Evolutionary conservation across 2,888 invertebrate genomes (phyloP).

Genomic region (Platynereis dumerilii): DNA sequence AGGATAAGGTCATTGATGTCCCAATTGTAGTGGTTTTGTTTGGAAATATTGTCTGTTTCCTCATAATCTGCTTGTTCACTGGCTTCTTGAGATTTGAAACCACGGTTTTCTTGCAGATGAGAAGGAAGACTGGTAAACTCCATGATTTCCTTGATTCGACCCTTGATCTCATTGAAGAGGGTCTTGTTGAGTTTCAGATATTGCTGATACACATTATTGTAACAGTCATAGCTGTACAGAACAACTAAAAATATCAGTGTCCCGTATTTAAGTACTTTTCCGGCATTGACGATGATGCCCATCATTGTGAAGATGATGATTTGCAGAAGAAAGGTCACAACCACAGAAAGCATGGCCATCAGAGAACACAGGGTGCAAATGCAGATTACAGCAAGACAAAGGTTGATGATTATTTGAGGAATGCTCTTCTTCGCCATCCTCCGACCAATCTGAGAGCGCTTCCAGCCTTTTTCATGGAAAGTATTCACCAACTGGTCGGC

Average conservation of each 20-base stretch:
- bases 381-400: conserved; percentile 15
- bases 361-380: conserved; percentile 34
- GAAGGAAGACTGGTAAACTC: conserved; percentile 56
- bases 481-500: conserved; percentile 22
- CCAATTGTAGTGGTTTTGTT: conserved; percentile 39
- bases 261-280: conserved; percentile 55
- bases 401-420: conserved; percentile 1
- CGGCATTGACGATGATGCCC: conserved; percentile 61
- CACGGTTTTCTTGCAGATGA: conserved; percentile 54
- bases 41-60: conserved; percentile 27
- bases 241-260: conserved; percentile 57
- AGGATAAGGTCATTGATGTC: conserved; percentile 54
- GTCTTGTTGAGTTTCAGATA: conserved; percentile 56
- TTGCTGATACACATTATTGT: conserved; percentile 58
- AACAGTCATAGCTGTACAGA: conserved; percentile 60
- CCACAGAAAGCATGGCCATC: conserved; percentile 35
- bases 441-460: neutral
- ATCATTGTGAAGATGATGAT: conserved; percentile 53
- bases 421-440: conserved; percentile 4
- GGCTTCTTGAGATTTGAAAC: conserved; percentile 50
- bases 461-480: neutral
- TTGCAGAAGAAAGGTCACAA: conserved; percentile 13
- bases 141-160: conserved; percentile 52
- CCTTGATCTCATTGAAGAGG: conserved; percentile 57
- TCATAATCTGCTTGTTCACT: conserved; percentile 46